phyloP scores from a whole-genome alignment of 2,888 invertebrate species.

The Drosophila lacicola region DNA sequence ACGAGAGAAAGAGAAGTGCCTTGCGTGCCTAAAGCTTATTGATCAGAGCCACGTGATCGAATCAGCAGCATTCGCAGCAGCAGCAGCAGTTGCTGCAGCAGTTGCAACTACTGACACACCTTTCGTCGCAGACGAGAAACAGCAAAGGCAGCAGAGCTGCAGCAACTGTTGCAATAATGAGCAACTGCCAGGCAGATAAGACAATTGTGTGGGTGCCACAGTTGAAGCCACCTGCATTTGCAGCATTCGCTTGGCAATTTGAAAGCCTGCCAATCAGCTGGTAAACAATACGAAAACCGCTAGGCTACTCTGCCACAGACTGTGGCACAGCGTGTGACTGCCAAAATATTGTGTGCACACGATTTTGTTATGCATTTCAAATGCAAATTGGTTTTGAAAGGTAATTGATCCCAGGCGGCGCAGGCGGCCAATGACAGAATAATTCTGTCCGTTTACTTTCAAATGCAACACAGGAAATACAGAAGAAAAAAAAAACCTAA shows the following conservation, averaged over 20 bases:
- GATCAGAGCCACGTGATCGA: constrained; percentile 79
- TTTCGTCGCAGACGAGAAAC: constrained; percentile 56
- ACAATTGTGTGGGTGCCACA: constrained; percentile 70
- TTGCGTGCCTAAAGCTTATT: constrained; percentile 82
- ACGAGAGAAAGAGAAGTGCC: constrained; percentile 33
- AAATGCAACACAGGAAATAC: constrained; percentile 68
- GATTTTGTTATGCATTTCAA: constrained; percentile 78
- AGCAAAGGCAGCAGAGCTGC: constrained; percentile 13
- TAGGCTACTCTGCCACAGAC: constrained; percentile 33
- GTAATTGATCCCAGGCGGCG: constrained; percentile 69
- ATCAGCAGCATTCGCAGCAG: constrained; percentile 42
- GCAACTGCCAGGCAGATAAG: constrained; percentile 68
- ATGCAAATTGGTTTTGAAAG: constrained; percentile 81
- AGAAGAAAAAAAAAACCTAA: constrained; percentile 6
- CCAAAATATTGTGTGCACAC: constrained; percentile 77
- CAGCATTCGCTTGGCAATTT: constrained; percentile 50
- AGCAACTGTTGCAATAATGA: constrained; percentile 75
- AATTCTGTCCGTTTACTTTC: constrained; percentile 67
- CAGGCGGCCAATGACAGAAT: constrained; percentile 63
- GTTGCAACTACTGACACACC: constrained; percentile 83
- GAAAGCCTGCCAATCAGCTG: constrained; percentile 78
- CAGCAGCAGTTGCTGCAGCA: constrained; percentile 31
- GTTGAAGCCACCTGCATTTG: constrained; percentile 69
- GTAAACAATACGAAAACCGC: constrained; percentile 47
- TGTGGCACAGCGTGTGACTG: constrained; percentile 68